Percentiles rank a stretch among this genome's conserved stretches.
Evolutionary conservation across 2,797 vertebrate genomes (phyloP).

Genomic region (Acropternis orthonyx): DNA sequence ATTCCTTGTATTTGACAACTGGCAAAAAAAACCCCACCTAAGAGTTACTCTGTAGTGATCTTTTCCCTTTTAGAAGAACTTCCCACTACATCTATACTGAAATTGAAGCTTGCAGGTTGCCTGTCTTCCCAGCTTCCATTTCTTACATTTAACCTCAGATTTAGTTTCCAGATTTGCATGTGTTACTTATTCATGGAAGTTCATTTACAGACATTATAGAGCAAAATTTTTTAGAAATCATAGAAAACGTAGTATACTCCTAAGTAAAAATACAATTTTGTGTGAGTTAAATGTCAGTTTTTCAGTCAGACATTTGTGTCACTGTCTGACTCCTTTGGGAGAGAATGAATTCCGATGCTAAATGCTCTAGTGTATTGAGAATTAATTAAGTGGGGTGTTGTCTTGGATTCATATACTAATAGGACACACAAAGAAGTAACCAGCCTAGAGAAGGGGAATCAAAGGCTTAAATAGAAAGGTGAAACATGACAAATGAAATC

Average conservation of each 20-base stretch:
- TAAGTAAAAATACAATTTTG: not conserved
- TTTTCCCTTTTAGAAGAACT: constrained; percentile 58
- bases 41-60: constrained; percentile 36
- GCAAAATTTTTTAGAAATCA: not conserved
- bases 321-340: not conserved
- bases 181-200: constrained; percentile 32
- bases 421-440: not conserved
- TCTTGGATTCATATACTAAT: not conserved
- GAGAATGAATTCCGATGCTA: not conserved
- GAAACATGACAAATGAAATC: not conserved
- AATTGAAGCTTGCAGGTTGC: constrained; percentile 24
- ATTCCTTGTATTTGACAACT: not conserved
- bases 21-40: not conserved
- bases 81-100: constrained; percentile 7
- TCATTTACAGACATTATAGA: not conserved
- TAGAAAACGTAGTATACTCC: not conserved
- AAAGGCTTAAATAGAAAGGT: not conserved
- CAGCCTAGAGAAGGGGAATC: not conserved
- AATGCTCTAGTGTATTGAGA: not conserved
- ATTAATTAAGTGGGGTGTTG: not conserved
- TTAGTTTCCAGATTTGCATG: constrained; percentile 53
- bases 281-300: not conserved
- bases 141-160: constrained; percentile 42
- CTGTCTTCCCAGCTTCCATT: constrained; percentile 48
- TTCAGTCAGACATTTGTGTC: not conserved